Evolutionary conservation across 2,888 invertebrate species (phyloP).

Genomic region (Heteromurus nitidus): DNA sequence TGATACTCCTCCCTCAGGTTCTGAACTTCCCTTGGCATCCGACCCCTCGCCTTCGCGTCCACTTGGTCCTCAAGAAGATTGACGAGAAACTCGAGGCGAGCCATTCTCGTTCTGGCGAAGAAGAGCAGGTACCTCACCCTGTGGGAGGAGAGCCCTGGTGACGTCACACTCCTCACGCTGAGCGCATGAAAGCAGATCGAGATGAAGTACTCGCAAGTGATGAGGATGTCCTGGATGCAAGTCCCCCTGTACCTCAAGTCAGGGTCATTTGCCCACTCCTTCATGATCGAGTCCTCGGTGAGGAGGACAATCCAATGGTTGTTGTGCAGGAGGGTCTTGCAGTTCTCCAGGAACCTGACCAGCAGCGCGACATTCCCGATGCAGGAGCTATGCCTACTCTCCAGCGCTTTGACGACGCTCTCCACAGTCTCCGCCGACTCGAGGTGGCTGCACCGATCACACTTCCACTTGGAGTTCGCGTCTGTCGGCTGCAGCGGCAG

Average conservation of each 20-base stretch:
- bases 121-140: conserved; percentile 48
- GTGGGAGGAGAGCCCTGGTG: conserved; percentile 45
- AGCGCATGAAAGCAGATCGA: conserved; percentile 41
- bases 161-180: conserved; percentile 26
- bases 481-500: conserved; percentile 19
- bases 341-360: conserved; percentile 44
- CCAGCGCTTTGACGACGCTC: conserved; percentile 40
- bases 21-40: conserved; percentile 24
- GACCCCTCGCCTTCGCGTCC: not conserved
- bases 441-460: conserved; percentile 36
- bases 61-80: conserved; percentile 21
- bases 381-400: conserved; percentile 29
- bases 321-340: conserved; percentile 43
- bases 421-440: conserved; percentile 27
- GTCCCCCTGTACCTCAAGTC: conserved; percentile 36
- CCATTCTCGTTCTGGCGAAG: conserved; percentile 41
- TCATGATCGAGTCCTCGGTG: conserved; percentile 48
- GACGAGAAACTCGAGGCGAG: conserved; percentile 44
- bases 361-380: conserved; percentile 39
- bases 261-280: conserved; percentile 49
- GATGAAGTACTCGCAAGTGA: conserved; percentile 48
- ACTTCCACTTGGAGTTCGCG: conserved; percentile 20
- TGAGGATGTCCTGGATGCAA: conserved; percentile 27
- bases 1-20: conserved; percentile 38
- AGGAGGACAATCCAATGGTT: conserved; percentile 53